Percentiles rank a stretch among this genome's conserved stretches.
Evolutionary conservation across 2,888 invertebrate species (phyloP).

Genomic region (Steromphala cineraria): DNA sequence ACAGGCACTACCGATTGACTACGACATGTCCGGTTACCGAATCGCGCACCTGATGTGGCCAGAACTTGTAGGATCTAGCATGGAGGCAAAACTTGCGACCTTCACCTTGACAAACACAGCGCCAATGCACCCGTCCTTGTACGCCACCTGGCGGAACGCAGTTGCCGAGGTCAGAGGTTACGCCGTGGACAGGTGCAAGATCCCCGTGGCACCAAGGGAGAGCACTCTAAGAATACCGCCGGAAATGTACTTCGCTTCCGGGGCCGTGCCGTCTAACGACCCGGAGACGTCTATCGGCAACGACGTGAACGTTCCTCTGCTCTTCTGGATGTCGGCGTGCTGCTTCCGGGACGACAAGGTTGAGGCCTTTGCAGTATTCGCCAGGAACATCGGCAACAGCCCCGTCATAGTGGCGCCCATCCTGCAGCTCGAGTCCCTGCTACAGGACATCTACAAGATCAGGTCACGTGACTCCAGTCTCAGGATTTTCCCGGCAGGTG

Average conservation of each 20-base stretch:
- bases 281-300: constrained; percentile 56
- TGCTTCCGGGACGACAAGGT: constrained; percentile 57
- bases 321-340: constrained; percentile 65
- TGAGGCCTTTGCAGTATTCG: constrained; percentile 61
- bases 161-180: constrained; percentile 49
- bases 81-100: constrained; percentile 50
- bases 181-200: constrained; percentile 55
- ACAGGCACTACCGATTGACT: constrained; percentile 53
- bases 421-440: constrained; percentile 57
- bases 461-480: constrained; percentile 46
- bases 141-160: constrained; percentile 54
- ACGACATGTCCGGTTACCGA: constrained; percentile 50
- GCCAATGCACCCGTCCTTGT: constrained; percentile 58
- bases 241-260: constrained; percentile 43
- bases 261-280: constrained; percentile 46
- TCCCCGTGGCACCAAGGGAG: constrained; percentile 41
- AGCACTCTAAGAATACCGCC: constrained; percentile 19
- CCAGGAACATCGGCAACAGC: constrained; percentile 52
- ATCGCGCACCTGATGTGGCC: constrained; percentile 57
- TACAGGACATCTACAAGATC: constrained; percentile 55
- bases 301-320: constrained; percentile 61
- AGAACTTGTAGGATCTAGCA: constrained; percentile 52
- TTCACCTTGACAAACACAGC: constrained; percentile 63
- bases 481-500: constrained; percentile 59
- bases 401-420: constrained; percentile 53